Percentiles rank a stretch among this genome's conserved stretches.
These are phyloP conservation scores for Chorisops tibialis DNA, from an alignment of 2,888 invertebrate species.

Conservation along the genomic window DNA sequence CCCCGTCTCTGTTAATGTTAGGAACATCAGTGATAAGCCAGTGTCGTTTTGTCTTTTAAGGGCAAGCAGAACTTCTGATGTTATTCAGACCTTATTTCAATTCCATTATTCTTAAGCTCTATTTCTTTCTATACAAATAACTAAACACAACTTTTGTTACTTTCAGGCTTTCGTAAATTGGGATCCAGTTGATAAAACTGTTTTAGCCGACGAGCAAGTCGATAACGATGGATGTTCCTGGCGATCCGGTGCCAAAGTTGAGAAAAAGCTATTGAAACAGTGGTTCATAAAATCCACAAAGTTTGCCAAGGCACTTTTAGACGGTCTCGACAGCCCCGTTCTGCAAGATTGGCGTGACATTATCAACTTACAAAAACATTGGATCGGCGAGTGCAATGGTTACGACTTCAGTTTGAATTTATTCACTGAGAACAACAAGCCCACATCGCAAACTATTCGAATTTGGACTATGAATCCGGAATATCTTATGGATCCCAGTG, in stretches of 20 bases:
- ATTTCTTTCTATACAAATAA: too few species aligned
- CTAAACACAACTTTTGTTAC: conserved; percentile 10
- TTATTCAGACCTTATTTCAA: too few species aligned
- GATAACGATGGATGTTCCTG: conserved; percentile 87
- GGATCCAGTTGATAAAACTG: conserved; percentile 98
- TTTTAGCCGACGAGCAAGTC: conserved; percentile 97
- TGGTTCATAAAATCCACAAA: conserved; percentile 93
- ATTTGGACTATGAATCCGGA: conserved; percentile 76
- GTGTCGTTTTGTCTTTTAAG: too few species aligned
- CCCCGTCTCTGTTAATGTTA: too few species aligned
- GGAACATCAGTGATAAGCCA: too few species aligned
- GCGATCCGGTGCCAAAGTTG: conserved; percentile 94
- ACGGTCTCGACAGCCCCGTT: conserved; percentile 66
- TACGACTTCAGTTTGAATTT: conserved; percentile 66
- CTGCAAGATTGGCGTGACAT: conserved; percentile 82
- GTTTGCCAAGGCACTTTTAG: conserved; percentile 68
- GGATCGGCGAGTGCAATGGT: conserved; percentile 87
- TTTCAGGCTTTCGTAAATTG: conserved; percentile 86
- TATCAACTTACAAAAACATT: conserved; percentile 78
- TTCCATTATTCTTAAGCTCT: too few species aligned
- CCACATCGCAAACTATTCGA: conserved; percentile 46
- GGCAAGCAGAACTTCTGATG: too few species aligned
- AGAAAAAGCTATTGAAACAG: conserved; percentile 82
- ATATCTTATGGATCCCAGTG: conserved; percentile 61
- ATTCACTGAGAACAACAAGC: conserved; percentile 42